Evolutionary conservation across 2,888 invertebrate species (phyloP), one percentile per base, ranked within the genome.

Genomic region (Aplocera efformata): DNA sequence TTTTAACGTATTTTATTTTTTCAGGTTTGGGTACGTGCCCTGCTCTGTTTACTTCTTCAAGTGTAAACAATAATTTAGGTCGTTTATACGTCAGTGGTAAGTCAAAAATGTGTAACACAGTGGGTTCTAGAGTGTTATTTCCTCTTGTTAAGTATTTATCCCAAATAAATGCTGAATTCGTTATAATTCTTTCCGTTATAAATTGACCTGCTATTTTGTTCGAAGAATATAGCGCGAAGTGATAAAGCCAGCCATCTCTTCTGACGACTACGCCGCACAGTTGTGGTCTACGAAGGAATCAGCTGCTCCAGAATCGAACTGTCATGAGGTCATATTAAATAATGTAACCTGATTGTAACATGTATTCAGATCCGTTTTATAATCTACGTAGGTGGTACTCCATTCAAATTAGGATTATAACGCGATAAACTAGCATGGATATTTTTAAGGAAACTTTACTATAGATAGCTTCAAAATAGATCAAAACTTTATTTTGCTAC

Each of bases 81-180:
- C 73, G 50, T 63, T 60, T 58, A 66, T 53, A 53, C 70, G 48
- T 53, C 67, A 56, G 72, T 80, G 88, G 88, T 88, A 88, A 88
- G 88, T 88, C 83, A 72, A 81, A 82, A 79, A 82, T 81, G 82
- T 79, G 81, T 80, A 83, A 78, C 63, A 71, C 75, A 70, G 73
- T 67, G 73, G 82, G 82, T 78, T 76, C 69, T 58, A 69, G 69
- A 75, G 63, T 72, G 67, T 71, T 67, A 68, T 60, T 67, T 58
- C 61, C 56, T 66, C 67, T 58, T 82, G 82, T 82, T 81, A 80
- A 74, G 69, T 70, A 67, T 78, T 78, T 78, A 68, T 78, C 73
- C 58, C 70, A 72, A 88, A 88, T 88, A 88, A 88, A 88, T 72
- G 77, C 69, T 84, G 72, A 71, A 70, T 63, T 69, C 67, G 72